Percentiles rank a stretch among this genome's conserved stretches.
These are phyloP conservation scores for Tinea pellionella DNA, from an alignment of 2,888 invertebrate species.

Conservation along the genomic window DNA sequence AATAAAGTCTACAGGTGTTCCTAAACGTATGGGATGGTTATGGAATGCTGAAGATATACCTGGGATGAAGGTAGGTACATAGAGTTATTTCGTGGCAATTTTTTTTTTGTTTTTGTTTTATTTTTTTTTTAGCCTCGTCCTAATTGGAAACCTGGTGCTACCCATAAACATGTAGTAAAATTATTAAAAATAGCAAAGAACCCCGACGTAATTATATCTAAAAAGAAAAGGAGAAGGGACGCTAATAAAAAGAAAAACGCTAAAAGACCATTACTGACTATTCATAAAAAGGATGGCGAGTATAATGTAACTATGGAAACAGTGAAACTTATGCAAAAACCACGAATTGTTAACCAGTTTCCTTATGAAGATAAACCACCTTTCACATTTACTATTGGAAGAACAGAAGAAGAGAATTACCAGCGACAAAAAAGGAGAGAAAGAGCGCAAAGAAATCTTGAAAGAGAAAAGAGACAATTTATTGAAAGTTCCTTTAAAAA, in stretches of 20 bases:
- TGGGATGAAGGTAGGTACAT: constrained; percentile 43
- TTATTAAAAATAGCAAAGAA: constrained; percentile 46
- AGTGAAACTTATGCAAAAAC: constrained; percentile 44
- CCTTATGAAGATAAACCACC: constrained; percentile 57
- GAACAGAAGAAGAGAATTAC: constrained; percentile 53
- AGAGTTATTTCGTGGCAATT: not conserved
- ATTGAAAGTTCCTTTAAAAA: constrained; percentile 52
- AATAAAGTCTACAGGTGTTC: constrained; percentile 28
- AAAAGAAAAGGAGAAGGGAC: constrained; percentile 34
- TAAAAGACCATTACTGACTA: constrained; percentile 46
- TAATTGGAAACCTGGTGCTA: constrained; percentile 55
- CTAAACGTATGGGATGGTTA: constrained; percentile 62
- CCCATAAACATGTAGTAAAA: constrained; percentile 47
- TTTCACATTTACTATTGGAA: constrained; percentile 48
- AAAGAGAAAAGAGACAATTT: constrained; percentile 47
- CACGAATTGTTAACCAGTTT: constrained; percentile 42
- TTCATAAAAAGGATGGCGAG: constrained; percentile 55
- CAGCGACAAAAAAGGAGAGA: constrained; percentile 44
- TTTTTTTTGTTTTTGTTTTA: constrained; percentile 17
- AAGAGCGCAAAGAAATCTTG: constrained; percentile 42
- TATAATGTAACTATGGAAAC: constrained; percentile 57
- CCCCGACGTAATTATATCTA: constrained; percentile 38
- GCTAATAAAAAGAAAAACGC: constrained; percentile 36
- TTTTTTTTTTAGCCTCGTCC: constrained; percentile 47
- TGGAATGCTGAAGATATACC: constrained; percentile 55